A percentile compares a stretch with the other conserved stretches of the same genome.
phyloP scores from a whole-genome alignment of 2,888 invertebrate genomes.

The Bimastos eiseni region DNA sequence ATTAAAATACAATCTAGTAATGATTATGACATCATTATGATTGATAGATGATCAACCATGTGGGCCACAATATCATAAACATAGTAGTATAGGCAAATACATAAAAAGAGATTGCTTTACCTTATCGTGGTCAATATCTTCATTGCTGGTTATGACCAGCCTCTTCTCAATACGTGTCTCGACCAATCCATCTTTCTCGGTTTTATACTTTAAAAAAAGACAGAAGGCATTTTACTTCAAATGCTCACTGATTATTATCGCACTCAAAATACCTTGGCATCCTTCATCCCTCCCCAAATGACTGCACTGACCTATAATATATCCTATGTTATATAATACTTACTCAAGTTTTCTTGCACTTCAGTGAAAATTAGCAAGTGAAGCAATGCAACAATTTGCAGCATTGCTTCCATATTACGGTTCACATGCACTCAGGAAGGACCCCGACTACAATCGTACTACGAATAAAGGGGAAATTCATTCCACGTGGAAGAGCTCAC shows the following conservation, averaged over 20 bases:
- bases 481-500: no score
- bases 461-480: no score
- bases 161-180: constrained; percentile 97
- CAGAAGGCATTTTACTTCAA: no score
- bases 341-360: no score
- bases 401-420: no score
- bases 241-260: neutral
- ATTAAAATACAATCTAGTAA: neutral
- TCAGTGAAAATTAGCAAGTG: no score
- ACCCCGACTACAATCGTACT: no score
- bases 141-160: constrained; percentile 92
- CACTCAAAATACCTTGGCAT: neutral
- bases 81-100: neutral
- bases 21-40: neutral
- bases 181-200: constrained; percentile 93
- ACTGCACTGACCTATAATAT: neutral
- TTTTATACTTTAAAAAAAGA: constrained; percentile 83
- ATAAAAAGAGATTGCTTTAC: constrained; percentile 47
- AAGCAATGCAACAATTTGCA: no score
- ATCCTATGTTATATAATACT: no score
- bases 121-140: constrained; percentile 90
- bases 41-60: neutral
- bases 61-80: neutral
- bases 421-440: no score
- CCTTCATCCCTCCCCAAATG: no score